Evolutionary conservation across 2,113 vertebrate species (phyloP), one percentile per base, ranked within the genome.

Genomic region (Proteles cristata): DNA sequence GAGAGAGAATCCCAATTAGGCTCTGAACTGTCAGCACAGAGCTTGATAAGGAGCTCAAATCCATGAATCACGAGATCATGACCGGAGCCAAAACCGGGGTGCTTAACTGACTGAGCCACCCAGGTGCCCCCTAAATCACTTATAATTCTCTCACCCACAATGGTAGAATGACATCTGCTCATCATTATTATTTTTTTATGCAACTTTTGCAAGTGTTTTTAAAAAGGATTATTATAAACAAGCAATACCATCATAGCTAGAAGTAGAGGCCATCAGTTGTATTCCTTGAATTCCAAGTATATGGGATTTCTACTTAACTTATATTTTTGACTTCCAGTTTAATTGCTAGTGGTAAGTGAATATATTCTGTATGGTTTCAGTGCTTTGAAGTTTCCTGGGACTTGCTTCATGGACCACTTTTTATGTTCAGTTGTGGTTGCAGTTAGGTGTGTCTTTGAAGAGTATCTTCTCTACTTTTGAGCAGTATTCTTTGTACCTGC

Each of bases 321-420:
- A 91, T 33, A 25, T 15, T 71, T 89, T 66, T n/a, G 3, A 91
- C 86, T 87, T 79, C 25, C 81, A 74, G 28, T 91, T 95, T 90
- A 82, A 71, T 94, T 95, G 33, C 23, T 90, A 45, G 16, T 84
- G 21, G 0, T 87, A 14, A 48, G 5, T 76, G 50, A 76, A 71
- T 15, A 35, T 21, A 73, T 4, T 80, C 21, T 80, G 0, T 76
- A 2, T 25, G 10, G 0, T 92, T 82, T 50, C 58, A 90, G 31
- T 5, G 25, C 79, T 80, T 94, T 97, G 50, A 88, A 66, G 80
- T 58, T 74, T 74, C 15, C 39, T 73, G 19, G 7, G 21, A 69
- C 25, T 89, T 86, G 31, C 68, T 88, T 79, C 45, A 95, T 43
- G 58, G 50, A 28, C 31, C 23, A 14, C 8, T 61, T 21, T 66